Evolutionary conservation across 2,888 invertebrate species (phyloP), one percentile per base, ranked within the genome.

Genomic region (Odontocolon sp.): DNA sequence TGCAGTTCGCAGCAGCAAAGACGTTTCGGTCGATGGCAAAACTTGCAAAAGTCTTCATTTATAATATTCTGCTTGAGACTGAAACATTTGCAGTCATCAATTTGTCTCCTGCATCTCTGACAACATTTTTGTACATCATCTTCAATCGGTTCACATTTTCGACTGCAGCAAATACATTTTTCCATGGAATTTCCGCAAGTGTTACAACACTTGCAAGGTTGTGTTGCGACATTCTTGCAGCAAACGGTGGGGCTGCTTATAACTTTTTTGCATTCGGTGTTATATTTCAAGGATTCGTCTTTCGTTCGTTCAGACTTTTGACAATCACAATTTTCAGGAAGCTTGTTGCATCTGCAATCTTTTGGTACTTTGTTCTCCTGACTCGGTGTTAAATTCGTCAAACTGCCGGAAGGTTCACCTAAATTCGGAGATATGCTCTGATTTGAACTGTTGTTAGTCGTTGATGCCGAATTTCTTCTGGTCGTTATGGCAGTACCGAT

Each of bases 71-170:
- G 18, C 11, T 47, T 28, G 33, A 2, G 3, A 6, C 26, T 42
- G 8, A 26, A 47, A 31, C 78, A 81, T 64, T 54, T 70, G 52
- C 76, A 77, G 18, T 81, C 67, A 26, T 63, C 18, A 8, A 33
- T 54, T 1, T 69, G 38, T 5, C n/a, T 56, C n/a, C 57, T 45
- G n/a, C 74, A 74, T 18, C 23, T 33, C 1, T 28, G 57, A 63
- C 71, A 76, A 57, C 59, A 71, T 3, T 64, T 45, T 28, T 50
- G 64, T 4, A 8, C 8, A 42, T 78, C 68, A 0, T 36, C 2
- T n/a, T 52, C 42, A 2, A 47, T 28, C 2, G 26, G 3, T 47
- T 42, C 47, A 18, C 6, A 8, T 5, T 59, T 64, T 23, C 14
- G 11, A n/a, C 23, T 4, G 3, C 45, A 47, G 16, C 57, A 68